Base-by-base conservation (phyloP, 2,113 vertebrate species). In the Chascanopsetta lugubris region DNA sequence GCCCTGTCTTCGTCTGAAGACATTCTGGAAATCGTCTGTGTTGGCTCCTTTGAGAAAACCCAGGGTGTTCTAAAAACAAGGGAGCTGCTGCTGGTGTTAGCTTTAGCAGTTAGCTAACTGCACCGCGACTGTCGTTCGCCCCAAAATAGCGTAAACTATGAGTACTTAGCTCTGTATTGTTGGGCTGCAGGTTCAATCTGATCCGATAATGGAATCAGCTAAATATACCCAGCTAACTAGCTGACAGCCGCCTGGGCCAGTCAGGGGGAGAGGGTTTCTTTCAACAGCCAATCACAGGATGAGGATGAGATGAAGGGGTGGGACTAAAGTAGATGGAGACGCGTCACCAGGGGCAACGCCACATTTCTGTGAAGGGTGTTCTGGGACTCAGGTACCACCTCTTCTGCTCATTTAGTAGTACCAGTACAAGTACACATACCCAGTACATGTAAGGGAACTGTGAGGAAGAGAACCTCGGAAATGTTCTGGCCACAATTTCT, bases 1-100 rank as follows among this genome's bases (percentile, higher is more conserved):
- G 91, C 92, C 82, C 92, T 87, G 91, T 92, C 92, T 90, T 93
- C 92, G 68, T 88, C 88, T 80, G 91, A 92, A 93, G 92, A 93
- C 92, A 93, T 93, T 43, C 80, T 79, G 54, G 43, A 61, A 81
- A 75, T 65, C 32, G 53, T 70, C 55, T 66, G 70, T 68, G 74
- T 70, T 72, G 53, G 69, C 36, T 72, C 15, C 50, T 79, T 15
- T 12, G 24, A 69, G 65, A 75, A 62, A 72, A 67, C 60, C 43
- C 50, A 61, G 48, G 69, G 40, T 42, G 29, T 38, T 24, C 9
- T 60, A 21, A 57, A 65, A 34, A 54, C 6, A 25, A 27, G 29
- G 12, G 42, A n/a, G 13, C 21, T 17, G 50, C 45, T 18, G 24
- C 26, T 48, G 15, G 11, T 32, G 49, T 56, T 72, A 46, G 27